Evolutionary conservation across 2,797 vertebrate genomes (phyloP).

Genomic region (Nyctalus aviator): DNA sequence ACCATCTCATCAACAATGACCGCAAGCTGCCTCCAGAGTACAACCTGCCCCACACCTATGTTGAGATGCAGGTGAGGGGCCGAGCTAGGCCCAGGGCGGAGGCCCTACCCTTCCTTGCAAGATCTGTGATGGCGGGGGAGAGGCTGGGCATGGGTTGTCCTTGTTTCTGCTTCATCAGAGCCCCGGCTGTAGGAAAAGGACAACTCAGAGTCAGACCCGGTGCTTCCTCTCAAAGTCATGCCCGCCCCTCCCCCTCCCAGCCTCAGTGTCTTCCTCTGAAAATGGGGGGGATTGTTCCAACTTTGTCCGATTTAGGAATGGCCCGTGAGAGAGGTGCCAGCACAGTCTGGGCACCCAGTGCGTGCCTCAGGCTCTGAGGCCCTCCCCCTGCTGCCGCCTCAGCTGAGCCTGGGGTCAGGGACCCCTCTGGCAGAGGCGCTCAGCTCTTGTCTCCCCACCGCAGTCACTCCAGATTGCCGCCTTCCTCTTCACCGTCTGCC

Average conservation of each 20-base stretch:
- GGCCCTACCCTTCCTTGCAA: not conserved
- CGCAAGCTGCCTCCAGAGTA: slow-evolving; percentile 95
- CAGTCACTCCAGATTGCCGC: slow-evolving; percentile 96
- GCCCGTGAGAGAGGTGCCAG: not conserved
- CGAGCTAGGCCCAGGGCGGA: rapidly evolving
- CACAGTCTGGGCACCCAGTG: not conserved
- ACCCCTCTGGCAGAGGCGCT: not conserved
- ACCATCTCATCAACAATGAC: slow-evolving; percentile 97
- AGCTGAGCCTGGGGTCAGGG: not conserved
- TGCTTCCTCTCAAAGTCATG: not conserved
- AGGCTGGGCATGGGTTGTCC: rapidly evolving
- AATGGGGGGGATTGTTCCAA: not conserved
- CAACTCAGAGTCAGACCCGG: not conserved
- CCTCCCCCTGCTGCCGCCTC: not conserved
- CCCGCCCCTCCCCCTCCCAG: not conserved
- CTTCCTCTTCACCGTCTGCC: slow-evolving; percentile 96
- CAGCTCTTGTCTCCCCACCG: not conserved
- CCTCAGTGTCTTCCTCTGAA: not conserved
- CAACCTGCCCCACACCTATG: slow-evolving; percentile 95
- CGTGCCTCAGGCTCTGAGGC: too few species aligned
- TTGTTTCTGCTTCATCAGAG: not conserved
- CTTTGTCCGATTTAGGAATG: not conserved
- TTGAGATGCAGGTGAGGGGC: slow-evolving; percentile 95
- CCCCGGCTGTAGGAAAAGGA: not conserved
- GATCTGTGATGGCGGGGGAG: too few species aligned